phyloP scores from a whole-genome alignment of 2,113 vertebrate genomes.

The Bambusicola thoracicus region DNA sequence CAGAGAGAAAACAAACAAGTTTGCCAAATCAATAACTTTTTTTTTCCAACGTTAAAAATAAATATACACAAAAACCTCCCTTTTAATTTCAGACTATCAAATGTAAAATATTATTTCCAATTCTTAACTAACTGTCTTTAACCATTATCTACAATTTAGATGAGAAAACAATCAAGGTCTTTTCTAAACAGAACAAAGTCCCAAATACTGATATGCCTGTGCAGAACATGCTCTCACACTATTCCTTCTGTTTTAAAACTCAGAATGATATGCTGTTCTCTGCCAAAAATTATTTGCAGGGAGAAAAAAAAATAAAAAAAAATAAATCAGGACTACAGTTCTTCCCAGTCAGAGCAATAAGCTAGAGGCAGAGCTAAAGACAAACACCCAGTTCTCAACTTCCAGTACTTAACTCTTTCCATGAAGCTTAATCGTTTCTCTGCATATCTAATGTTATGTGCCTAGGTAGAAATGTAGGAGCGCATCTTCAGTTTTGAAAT shows the following conservation, averaged over 20 bases:
- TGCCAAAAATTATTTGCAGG: background rate
- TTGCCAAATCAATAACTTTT: fast-evolving
- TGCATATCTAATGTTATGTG: background rate
- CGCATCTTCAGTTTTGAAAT: background rate
- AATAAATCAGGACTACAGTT: background rate
- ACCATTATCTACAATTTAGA: background rate
- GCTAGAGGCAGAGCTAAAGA: background rate
- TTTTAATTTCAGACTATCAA: background rate
- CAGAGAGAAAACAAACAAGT: too few relatives aligned
- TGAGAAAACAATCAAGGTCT: background rate
- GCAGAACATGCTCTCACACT: background rate
- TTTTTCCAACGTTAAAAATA: background rate
- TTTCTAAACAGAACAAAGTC: background rate
- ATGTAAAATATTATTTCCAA: background rate
- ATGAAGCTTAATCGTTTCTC: background rate
- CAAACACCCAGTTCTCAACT: background rate
- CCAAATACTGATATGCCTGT: background rate
- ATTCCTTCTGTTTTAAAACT: background rate
- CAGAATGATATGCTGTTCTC: background rate
- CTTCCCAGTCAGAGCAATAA: background rate
- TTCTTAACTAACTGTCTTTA: background rate
- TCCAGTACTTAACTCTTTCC: background rate
- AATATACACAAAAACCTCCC: background rate
- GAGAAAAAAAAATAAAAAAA: background rate
- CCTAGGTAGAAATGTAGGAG: background rate